Evolutionary conservation across 2,888 invertebrate species (phyloP).

Genomic region (Magallana nippona): DNA sequence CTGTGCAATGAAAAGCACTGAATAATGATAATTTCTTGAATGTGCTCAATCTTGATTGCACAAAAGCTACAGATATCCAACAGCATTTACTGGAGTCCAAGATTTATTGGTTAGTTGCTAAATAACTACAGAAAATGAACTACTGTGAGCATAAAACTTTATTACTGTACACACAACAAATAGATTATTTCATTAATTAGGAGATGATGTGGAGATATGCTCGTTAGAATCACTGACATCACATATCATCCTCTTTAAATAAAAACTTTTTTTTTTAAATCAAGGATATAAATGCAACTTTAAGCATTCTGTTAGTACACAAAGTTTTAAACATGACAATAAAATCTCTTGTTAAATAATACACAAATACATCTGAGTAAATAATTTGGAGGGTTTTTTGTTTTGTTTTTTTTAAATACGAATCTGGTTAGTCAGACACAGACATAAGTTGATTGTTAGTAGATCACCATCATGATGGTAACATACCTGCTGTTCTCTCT

Average conservation of each 20-base stretch:
- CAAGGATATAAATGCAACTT: too few relatives aligned
- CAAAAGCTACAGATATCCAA: background rate
- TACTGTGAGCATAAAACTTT: background rate
- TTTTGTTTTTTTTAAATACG: background rate
- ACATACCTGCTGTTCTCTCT: constrained; percentile 32
- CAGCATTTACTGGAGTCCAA: background rate
- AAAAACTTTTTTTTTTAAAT: too few relatives aligned
- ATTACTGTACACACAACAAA: constrained; percentile 7
- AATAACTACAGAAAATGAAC: constrained; percentile 8
- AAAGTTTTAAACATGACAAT: too few relatives aligned
- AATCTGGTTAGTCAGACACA: background rate
- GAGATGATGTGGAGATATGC: background rate
- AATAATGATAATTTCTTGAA: too few relatives aligned
- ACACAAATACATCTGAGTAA: background rate
- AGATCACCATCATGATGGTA: background rate
- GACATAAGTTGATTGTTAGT: background rate
- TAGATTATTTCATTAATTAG: constrained; percentile 34
- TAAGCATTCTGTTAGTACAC: too few relatives aligned
- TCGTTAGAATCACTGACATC: too few relatives aligned
- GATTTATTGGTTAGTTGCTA: background rate
- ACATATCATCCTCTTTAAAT: too few relatives aligned
- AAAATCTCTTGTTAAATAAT: too few relatives aligned
- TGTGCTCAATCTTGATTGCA: too few relatives aligned
- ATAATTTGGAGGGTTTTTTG: background rate
- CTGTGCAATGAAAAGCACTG: too few relatives aligned